A percentile compares a stretch with the other conserved stretches of the same genome.
Evolutionary conservation across 1,140 invertebrate genomes (phyloP).

Genomic region (Choristoneura fumiferana): DNA sequence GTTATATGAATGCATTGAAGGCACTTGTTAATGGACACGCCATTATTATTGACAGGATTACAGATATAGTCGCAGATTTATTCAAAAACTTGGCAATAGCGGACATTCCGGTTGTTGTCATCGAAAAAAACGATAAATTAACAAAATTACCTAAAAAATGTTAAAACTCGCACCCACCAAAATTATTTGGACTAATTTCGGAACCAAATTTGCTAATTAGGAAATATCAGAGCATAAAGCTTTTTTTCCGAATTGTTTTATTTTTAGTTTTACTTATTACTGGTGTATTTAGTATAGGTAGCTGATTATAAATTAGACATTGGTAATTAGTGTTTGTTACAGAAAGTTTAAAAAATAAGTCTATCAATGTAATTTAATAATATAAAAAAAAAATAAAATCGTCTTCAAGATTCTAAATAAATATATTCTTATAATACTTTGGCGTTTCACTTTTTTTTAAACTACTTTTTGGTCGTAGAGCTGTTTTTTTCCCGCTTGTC

Average conservation of each 20-base stretch:
- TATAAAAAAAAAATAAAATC: too few relatives aligned
- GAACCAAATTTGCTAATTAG: slow-evolving; percentile 3
- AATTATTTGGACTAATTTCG: background rate
- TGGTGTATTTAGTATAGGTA: background rate
- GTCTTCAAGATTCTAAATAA: too few relatives aligned
- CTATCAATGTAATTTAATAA: too few relatives aligned
- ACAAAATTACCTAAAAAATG: background rate
- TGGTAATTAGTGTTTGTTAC: background rate
- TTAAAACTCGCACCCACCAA: background rate
- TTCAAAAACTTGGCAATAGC: background rate
- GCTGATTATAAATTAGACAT: background rate
- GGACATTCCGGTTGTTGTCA: background rate
- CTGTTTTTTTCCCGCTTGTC: too few relatives aligned
- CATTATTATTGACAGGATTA: background rate
- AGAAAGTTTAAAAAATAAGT: background rate
- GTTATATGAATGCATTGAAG: background rate
- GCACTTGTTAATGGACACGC: background rate
- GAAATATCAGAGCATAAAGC: too few relatives aligned
- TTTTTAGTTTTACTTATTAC: background rate
- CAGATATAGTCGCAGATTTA: background rate
- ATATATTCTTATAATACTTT: too few relatives aligned
- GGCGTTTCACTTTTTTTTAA: too few relatives aligned
- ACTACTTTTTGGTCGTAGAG: too few relatives aligned
- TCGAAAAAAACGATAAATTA: background rate
- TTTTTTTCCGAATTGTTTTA: too few relatives aligned